phyloP scores from a whole-genome alignment of 2,113 vertebrate species.

The Alosa alosa region DNA sequence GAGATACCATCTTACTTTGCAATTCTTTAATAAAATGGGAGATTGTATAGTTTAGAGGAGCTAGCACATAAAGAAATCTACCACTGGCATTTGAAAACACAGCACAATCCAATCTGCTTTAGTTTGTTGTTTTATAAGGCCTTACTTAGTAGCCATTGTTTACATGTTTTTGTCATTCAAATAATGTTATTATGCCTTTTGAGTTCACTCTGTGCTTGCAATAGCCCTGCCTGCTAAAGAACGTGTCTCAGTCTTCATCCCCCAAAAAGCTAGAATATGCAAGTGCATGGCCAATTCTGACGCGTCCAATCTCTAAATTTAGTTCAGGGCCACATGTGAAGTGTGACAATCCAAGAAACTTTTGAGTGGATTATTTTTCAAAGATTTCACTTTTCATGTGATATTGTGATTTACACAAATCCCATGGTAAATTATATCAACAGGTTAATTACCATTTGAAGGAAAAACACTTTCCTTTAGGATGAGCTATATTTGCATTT shows the following conservation, averaged over 20 bases:
- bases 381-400: neutral
- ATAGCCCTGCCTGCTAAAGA: neutral
- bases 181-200: neutral
- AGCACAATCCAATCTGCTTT: neutral
- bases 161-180: neutral
- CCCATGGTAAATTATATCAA: constrained; percentile 61
- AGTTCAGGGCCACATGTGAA: neutral
- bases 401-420: constrained; percentile 52
- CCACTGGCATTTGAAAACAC: neutral
- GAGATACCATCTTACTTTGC: neutral
- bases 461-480: constrained; percentile 42
- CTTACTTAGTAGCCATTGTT: neutral
- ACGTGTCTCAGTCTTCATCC: neutral
- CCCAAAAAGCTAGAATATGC: neutral
- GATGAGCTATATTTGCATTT: neutral
- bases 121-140: neutral
- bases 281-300: neutral
- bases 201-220: neutral
- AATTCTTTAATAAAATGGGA: neutral
- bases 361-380: neutral
- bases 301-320: neutral
- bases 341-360: neutral
- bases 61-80: neutral
- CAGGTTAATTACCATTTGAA: constrained; percentile 63
- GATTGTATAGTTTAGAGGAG: neutral